These are phyloP conservation scores for Seriola quinqueradiata DNA, from an alignment of 2,113 vertebrate species.

Conservation along the genomic window DNA sequence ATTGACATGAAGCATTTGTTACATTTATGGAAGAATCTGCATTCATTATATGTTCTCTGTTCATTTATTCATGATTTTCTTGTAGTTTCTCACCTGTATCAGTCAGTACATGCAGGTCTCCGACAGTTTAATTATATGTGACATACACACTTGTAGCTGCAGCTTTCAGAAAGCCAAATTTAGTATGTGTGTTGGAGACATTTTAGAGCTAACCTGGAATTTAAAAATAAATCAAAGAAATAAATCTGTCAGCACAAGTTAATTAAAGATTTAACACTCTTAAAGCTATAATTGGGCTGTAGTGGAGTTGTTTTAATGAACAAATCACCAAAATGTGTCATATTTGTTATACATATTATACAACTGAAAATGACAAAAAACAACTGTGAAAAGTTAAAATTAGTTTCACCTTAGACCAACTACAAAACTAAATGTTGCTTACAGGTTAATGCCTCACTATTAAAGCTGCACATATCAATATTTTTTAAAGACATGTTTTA, in stretches of 20 bases:
- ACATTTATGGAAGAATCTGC: background rate
- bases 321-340: too few relatives aligned
- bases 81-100: background rate
- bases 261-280: background rate
- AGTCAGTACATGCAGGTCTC: background rate
- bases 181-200: background rate
- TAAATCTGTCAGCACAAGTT: background rate
- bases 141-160: background rate
- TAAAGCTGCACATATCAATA: too few relatives aligned
- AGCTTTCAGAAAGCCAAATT: background rate
- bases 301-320: too few relatives aligned
- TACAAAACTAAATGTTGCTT: too few relatives aligned
- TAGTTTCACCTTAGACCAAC: too few relatives aligned
- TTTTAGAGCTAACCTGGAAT: background rate
- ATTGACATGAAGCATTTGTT: background rate
- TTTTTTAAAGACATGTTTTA: too few relatives aligned
- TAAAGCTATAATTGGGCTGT: background rate
- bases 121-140: background rate
- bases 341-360: too few relatives aligned
- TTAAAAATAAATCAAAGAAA: constrained; percentile 1
- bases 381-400: too few relatives aligned
- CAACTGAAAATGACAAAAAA: too few relatives aligned
- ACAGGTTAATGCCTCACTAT: too few relatives aligned
- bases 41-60: too few relatives aligned
- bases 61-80: too few relatives aligned